These are phyloP conservation scores for Antheraea yamamai DNA, from an alignment of 2,888 invertebrate genomes.

Conservation along the genomic window DNA sequence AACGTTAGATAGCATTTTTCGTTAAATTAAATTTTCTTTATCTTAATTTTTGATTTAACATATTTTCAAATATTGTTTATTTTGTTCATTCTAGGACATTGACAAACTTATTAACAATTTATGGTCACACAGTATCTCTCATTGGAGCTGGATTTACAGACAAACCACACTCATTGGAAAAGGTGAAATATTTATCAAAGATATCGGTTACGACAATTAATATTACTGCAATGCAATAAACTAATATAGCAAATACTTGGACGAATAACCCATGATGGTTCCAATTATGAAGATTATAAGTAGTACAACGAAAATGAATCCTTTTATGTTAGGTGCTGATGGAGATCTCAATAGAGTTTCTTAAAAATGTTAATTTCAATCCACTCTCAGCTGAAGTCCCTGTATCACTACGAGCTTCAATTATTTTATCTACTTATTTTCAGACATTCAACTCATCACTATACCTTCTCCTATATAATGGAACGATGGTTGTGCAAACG, in stretches of 20 bases:
- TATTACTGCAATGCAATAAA: not conserved
- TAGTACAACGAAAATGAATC: not conserved
- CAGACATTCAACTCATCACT: slow-evolving; percentile 38
- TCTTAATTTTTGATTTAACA: not conserved
- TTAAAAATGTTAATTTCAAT: not conserved
- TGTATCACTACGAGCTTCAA: not conserved
- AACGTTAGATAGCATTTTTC: not conserved
- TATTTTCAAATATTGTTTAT: not conserved
- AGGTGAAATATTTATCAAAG: slow-evolving; percentile 3
- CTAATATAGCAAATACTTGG: not conserved
- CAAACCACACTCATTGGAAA: slow-evolving; percentile 16
- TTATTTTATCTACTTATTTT: not conserved
- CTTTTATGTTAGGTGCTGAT: not conserved
- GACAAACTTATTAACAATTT: slow-evolving; percentile 13
- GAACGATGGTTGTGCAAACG: slow-evolving; percentile 42
- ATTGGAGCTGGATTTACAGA: slow-evolving; percentile 16
- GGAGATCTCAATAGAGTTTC: not conserved
- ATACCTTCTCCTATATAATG: slow-evolving; percentile 42
- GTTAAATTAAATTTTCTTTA: not conserved
- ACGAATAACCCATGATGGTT: not conserved
- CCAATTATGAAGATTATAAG: not conserved
- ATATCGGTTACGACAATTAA: not conserved
- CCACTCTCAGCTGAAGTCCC: not conserved
- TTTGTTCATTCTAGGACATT: slow-evolving; percentile 12
- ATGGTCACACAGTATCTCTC: slow-evolving; percentile 5